phyloP scores from a whole-genome alignment of 2,888 invertebrate species.

The Thecophora atra region DNA sequence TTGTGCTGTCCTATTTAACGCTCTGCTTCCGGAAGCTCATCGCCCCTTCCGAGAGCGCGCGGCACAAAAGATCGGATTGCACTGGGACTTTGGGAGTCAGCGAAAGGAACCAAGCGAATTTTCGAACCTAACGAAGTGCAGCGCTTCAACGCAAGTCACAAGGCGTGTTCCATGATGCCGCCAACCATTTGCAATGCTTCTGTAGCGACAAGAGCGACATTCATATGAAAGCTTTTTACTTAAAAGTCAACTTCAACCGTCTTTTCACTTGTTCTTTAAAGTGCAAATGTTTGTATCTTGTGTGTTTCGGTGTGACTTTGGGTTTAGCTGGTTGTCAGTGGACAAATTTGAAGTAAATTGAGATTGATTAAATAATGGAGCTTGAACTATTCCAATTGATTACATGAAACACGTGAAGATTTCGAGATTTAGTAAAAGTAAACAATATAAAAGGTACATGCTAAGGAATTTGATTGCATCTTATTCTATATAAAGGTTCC shows the following conservation, averaged over 20 bases:
- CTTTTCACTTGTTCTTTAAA: conserved; percentile 42
- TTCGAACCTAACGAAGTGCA: conserved; percentile 32
- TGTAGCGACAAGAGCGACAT: not conserved
- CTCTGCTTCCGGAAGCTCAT: too few species aligned
- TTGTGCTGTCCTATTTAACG: too few species aligned
- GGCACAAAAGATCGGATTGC: conserved; percentile 53
- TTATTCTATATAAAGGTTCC: too few species aligned
- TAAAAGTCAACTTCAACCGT: not conserved
- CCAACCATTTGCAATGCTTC: not conserved
- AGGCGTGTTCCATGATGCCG: not conserved
- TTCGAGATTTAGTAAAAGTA: too few species aligned
- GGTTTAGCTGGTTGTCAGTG: too few species aligned
- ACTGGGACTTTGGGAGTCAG: conserved; percentile 58
- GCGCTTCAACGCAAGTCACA: not conserved
- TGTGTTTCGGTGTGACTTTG: too few species aligned
- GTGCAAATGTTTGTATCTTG: conserved; percentile 17
- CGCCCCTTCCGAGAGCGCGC: conserved; percentile 14
- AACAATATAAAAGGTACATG: too few species aligned
- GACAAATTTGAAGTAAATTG: too few species aligned
- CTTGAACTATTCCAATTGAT: too few species aligned
- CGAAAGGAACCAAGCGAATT: conserved; percentile 59
- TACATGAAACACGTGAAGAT: too few species aligned
- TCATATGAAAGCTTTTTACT: not conserved
- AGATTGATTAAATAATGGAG: too few species aligned
- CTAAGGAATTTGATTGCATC: too few species aligned